Conservation (phyloP, 2,113 vertebrate species). For the Bubalus kerabau region DNA sequence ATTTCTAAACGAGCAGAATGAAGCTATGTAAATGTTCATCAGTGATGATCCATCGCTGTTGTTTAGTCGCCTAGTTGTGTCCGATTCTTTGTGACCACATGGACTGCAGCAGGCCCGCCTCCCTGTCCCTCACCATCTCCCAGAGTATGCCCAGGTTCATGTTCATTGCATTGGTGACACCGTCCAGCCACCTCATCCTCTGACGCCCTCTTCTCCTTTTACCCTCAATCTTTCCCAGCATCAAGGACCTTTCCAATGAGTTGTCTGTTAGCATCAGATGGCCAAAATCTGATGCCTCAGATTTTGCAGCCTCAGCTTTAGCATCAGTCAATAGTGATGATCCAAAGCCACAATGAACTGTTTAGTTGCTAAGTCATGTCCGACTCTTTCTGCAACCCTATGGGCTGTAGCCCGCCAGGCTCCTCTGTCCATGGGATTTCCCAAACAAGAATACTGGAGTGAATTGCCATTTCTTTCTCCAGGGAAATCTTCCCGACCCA, state of each 20-base stretch:
- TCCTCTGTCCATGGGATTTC: background rate
- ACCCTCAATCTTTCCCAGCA: background rate
- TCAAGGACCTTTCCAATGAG: background rate
- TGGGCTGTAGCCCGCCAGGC: background rate
- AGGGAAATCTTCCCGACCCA: background rate
- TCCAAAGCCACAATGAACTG: background rate
- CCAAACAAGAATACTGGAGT: background rate
- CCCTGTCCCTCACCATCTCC: background rate
- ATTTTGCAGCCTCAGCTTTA: background rate
- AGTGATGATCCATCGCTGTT: background rate
- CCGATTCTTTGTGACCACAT: rapidly evolving
- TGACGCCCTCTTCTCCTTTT: background rate
- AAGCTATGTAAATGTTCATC: background rate
- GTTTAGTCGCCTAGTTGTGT: background rate
- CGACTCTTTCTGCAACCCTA: background rate
- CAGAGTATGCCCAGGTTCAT: background rate
- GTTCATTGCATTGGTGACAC: background rate
- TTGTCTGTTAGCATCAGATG: background rate
- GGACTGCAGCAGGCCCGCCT: background rate
- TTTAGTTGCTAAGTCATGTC: background rate
- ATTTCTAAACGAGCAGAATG: background rate
- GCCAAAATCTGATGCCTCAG: background rate
- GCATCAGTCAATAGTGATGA: background rate
- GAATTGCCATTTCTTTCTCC: background rate
- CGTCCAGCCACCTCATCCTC: background rate